phyloP scores from a whole-genome alignment of 1,140 invertebrate species.

The Pollicipes pollicipes region DNA sequence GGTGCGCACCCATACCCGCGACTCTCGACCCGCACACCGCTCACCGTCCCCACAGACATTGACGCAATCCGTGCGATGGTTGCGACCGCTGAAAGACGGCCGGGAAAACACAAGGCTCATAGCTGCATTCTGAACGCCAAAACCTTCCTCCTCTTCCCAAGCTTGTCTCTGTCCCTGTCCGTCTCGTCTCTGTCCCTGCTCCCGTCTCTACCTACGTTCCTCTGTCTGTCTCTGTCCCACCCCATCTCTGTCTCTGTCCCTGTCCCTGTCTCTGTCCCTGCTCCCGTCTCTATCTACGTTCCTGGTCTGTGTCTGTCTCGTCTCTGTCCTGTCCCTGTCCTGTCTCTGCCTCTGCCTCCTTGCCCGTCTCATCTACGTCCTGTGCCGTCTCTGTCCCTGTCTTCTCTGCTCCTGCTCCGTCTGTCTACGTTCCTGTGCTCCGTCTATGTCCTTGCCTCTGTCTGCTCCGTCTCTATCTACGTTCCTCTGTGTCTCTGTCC shows the following conservation, averaged over 20 bases:
- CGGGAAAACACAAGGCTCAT: too few relatives aligned
- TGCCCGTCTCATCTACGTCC: constrained; percentile 10
- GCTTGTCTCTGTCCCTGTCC: constrained; percentile 6
- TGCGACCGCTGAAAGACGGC: too few relatives aligned
- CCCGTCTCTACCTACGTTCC: constrained; percentile 1
- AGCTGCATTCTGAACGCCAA: too few relatives aligned
- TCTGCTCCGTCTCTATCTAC: constrained; percentile 3
- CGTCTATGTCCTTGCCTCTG: background rate
- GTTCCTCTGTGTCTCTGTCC: background rate
- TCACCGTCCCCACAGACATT: too few relatives aligned
- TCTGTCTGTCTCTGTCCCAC: constrained; percentile 8
- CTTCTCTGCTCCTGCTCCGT: too few relatives aligned
- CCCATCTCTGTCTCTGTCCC: constrained; percentile 6
- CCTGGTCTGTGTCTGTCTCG: constrained; percentile 7
- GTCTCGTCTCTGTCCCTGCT: constrained; percentile 15
- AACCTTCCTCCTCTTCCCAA: constrained; percentile 6
- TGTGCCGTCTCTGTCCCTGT: too few relatives aligned
- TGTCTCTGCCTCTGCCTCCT: constrained; percentile 10
- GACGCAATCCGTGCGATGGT: too few relatives aligned
- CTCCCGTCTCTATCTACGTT: background rate
- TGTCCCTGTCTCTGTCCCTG: constrained; percentile 7
- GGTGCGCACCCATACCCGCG: too few relatives aligned
- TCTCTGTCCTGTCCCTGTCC: constrained; percentile 10
- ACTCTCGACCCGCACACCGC: too few relatives aligned
- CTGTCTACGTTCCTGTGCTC: constrained; percentile 2